Base-by-base conservation (phyloP, 1,140 invertebrate species). In the Drosophila trapezifrons region DNA sequence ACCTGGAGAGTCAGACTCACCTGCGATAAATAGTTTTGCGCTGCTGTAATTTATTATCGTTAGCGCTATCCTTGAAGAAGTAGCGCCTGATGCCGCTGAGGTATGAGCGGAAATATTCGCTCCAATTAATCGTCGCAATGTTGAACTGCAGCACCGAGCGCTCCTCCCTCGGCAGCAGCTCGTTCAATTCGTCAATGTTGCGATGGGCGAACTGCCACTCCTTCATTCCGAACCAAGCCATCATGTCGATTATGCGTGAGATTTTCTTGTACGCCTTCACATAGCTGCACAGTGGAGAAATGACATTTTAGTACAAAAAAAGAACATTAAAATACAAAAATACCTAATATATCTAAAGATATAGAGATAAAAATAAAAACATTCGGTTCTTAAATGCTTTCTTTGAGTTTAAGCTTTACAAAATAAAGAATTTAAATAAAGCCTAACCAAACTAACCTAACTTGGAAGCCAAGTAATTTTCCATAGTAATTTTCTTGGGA, bases 81-180 rank as follows among this genome's bases (percentile, higher is more conserved):
- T 93, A 94, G 57, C 92, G 90, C 58, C 94, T 92, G 49, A 94
- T 89, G 60, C 94, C 95, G 32, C 92, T 92, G 79, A 94, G 93
- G 81, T 94, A 95, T 25, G 92, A 92, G 12, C 90, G 80, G 52
- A 95, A 92, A 90, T 94, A 95, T 74, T 93, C 92, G 5, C 86
- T 79, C 94, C 95, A 96, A 80, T 94, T 92, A 51, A 96, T 92
- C 52, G 92, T 90, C 47, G 91, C 84, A 15, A 94, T 85, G 80
- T 94, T 93, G 76, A 92, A 92, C 78, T 90, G 81, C 69, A 92
- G 74, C 70, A 79, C 54, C 40, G 74, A 63, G 42, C 83, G 79
- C 69, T 92, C 91, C 38, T 57, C 72, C 8, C 20, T 17, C 13
- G 76, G 76, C 56, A 92, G 56, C 73, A 83, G 52, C 12, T 59